Conservation (phyloP, 2,888 invertebrate species). For the Microplitis manilae region DNA sequence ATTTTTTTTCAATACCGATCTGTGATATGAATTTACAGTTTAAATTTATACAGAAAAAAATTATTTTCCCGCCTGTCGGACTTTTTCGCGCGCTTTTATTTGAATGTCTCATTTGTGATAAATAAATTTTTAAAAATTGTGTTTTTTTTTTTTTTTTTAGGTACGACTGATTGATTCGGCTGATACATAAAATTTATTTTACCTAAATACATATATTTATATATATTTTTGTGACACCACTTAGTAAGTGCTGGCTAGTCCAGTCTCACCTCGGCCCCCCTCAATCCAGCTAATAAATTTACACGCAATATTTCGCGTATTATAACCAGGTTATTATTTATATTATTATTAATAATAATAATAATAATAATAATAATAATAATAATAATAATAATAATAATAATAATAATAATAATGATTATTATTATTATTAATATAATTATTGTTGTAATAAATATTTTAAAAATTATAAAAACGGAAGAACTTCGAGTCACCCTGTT, state of each 20-base stretch:
- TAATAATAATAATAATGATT: too few relatives aligned
- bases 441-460: neutral
- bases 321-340: constrained; percentile 13
- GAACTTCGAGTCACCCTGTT: constrained; percentile 3
- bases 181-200: constrained; percentile 7
- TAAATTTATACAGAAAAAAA: too few relatives aligned
- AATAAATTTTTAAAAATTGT: neutral
- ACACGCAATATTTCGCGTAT: constrained; percentile 17
- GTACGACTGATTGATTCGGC: constrained; percentile 17
- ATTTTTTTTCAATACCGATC: neutral
- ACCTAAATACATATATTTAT: constrained; percentile 51
- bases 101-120: too few relatives aligned
- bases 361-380: too few relatives aligned
- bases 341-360: too few relatives aligned
- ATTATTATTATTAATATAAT: too few relatives aligned
- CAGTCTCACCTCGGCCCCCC: constrained; percentile 69
- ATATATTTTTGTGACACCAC: constrained; percentile 61
- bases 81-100: neutral
- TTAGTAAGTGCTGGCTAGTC: constrained; percentile 67
- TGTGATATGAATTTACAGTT: too few relatives aligned
- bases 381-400: too few relatives aligned
- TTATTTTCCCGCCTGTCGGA: too few relatives aligned
- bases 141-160: constrained; percentile 6
- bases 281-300: constrained; percentile 65
- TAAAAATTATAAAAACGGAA: neutral